Evolutionary conservation across 2,888 invertebrate genomes (phyloP).

Genomic region (Muschampia plurimacula): DNA sequence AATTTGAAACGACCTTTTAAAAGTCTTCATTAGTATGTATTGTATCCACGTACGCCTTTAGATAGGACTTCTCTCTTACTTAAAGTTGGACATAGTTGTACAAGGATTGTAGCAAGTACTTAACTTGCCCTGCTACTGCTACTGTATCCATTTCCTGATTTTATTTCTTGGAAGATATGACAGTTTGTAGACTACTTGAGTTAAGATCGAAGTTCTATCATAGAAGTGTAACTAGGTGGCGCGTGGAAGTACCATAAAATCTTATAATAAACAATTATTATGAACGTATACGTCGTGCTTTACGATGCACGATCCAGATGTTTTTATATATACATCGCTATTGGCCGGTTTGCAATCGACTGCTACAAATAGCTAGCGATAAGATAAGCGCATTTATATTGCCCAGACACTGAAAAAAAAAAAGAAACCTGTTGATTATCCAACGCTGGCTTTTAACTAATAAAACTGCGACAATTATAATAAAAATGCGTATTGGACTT

Average conservation of each 20-base stretch:
- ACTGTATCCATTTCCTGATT: too few relatives aligned
- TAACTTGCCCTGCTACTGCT: too few relatives aligned
- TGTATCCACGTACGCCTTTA: too few relatives aligned
- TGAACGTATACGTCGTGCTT: slow-evolving; percentile 2
- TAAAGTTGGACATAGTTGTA: too few relatives aligned
- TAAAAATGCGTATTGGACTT: slow-evolving; percentile 7
- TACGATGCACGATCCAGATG: slow-evolving; percentile 30
- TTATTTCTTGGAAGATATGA: too few relatives aligned
- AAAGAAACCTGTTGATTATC: slow-evolving; percentile 1
- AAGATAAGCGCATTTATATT: slow-evolving; percentile 53
- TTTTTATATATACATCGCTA: slow-evolving; percentile 43
- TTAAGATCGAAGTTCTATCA: not conserved
- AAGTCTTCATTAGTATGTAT: too few relatives aligned
- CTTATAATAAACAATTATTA: slow-evolving; percentile 11
- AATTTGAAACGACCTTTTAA: too few relatives aligned
- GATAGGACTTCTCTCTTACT: too few relatives aligned
- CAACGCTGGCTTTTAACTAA: slow-evolving; percentile 8
- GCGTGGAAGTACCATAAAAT: slow-evolving; percentile 14
- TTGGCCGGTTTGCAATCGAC: slow-evolving; percentile 56
- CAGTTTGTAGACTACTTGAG: too few relatives aligned
- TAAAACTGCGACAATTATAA: not conserved
- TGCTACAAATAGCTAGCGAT: slow-evolving; percentile 54
- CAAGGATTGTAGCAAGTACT: too few relatives aligned
- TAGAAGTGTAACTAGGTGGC: not conserved
- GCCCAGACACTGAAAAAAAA: slow-evolving; percentile 3